Evolutionary conservation across 1,140 invertebrate genomes (phyloP), one percentile per base, ranked within the genome.

Genomic region (Listronotus oregonensis): DNA sequence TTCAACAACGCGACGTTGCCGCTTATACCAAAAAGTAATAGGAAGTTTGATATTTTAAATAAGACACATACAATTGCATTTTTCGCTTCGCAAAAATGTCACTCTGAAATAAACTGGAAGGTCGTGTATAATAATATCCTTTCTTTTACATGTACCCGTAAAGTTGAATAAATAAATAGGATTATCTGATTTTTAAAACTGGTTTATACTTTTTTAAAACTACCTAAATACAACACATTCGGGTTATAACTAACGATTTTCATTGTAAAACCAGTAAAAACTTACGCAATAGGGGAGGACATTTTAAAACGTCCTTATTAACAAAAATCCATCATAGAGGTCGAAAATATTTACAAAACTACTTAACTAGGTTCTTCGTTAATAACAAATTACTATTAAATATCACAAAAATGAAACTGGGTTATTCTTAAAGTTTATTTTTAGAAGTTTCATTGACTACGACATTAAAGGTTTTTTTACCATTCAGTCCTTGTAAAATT

Each of bases 391-490:
- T 34, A 56, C 60, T 37, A 63, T 60, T 56, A 57, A 64, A 64
- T 64, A 64, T 64, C 62, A 64, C 62, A 64, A 56, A 64, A 64
- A 64, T 49, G 21, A 64, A 56, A 64, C 39, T 31, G 50, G 43
- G 49, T 43, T 34, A 21, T 27, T 17, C 50, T 63, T 63, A 54
- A 50, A 17, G 32, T 42, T 34, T 42, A 51, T 14, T 31, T 46
- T 21, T 15, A 46, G 14, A 63, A 51, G 37, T 51, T 63, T 55
- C 50, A 63, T 63, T 63, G 60, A 63, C 60, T 55, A 63, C 60
- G 17, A 49, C 55, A 57, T n/a, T 44, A 42, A 15, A 12, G 12
- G 9, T 18, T 14, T 17, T n/a, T 27, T 18, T 46, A 17, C 11
- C 1, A 46, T 46, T 46, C n/a, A 46, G 43, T 46, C n/a, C 17